Evolutionary conservation across 2,888 invertebrate genomes (phyloP), one percentile per base, ranked within the genome.

Genomic region (Noctua janthina): DNA sequence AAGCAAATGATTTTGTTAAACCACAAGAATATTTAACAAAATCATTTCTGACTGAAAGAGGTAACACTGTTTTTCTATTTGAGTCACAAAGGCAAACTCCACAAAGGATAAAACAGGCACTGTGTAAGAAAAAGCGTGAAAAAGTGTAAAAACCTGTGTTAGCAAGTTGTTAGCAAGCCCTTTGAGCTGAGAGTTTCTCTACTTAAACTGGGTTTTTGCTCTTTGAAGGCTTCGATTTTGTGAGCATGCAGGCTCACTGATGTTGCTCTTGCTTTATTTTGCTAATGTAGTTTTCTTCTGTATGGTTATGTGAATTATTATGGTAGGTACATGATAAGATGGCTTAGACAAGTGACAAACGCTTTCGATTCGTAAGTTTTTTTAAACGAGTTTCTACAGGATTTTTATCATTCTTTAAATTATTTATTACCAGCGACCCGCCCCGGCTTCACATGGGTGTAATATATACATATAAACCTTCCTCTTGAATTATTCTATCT

Each of bases 61-160:
- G 81, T 79, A 76, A 64, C 69, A 29, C 56, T 62, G 62, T 81
- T 75, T 75, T 81, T 83, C 79, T 83, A 75, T 88, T 88, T 70
- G 66, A 78, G 72, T 76, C 76, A 80, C 89, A 89, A 89, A 89
- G 89, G 85, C 79, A 64, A 76, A 76, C 83, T 74, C 54, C 69
- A 85, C 87, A 84, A 88, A 89, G 84, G 88, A 72, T 78, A 84
- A 85, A 81, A 84, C 88, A 76, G 76, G 74, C 71, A 56, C 64
- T 74, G 73, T 76, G 76, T 20, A 84, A 84, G 80, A 81, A 85
- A 88, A 83, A 83, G 83, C 78, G 85, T 73, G 82, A 68, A 80
- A 80, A 73, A 74, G 81, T 46, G 54, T 46, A 75, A 89, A 89
- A 91, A 91, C 91, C 88, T 90, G 91, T 89, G 91, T 91, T 90